These are phyloP conservation scores for Seira sanloemensis DNA, from an alignment of 2,888 invertebrate genomes.

Conservation along the genomic window DNA sequence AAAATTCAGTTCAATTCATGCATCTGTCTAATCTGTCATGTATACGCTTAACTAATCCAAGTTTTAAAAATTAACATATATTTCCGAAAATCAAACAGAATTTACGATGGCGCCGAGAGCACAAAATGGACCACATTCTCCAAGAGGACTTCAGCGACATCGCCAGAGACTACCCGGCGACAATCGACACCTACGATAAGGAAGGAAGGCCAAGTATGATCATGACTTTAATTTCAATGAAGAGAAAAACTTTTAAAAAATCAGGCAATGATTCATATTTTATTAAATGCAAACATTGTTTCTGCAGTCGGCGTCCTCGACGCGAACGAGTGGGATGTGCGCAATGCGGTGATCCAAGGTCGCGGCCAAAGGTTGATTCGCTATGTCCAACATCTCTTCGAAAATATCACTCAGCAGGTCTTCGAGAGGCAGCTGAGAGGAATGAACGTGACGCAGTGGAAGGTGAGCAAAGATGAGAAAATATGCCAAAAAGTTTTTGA, in stretches of 20 bases:
- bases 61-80: not conserved
- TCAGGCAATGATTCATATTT: too few relatives aligned
- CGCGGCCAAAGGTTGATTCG: slow-evolving; percentile 29
- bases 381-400: slow-evolving; percentile 32
- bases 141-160: not conserved
- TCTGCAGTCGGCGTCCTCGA: slow-evolving; percentile 38
- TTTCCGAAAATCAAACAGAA: not conserved
- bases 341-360: slow-evolving; percentile 25
- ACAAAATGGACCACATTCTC: not conserved
- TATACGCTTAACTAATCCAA: not conserved
- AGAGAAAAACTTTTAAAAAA: too few relatives aligned
- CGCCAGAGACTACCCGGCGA: not conserved
- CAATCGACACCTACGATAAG: not conserved
- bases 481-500: not conserved
- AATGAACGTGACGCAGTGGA: slow-evolving; percentile 34
- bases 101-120: not conserved
- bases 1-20: not conserved
- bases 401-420: slow-evolving; percentile 26
- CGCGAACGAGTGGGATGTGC: slow-evolving; percentile 45
- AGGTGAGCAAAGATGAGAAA: not conserved
- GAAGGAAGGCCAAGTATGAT: not conserved
- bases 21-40: too few relatives aligned
- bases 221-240: too few relatives aligned
- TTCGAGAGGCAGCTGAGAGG: slow-evolving; percentile 29
- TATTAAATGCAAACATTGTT: too few relatives aligned